Percentiles rank a stretch among this genome's conserved stretches.
phyloP scores from a whole-genome alignment of 2,888 invertebrate genomes.

The Drosophila helvetica region DNA sequence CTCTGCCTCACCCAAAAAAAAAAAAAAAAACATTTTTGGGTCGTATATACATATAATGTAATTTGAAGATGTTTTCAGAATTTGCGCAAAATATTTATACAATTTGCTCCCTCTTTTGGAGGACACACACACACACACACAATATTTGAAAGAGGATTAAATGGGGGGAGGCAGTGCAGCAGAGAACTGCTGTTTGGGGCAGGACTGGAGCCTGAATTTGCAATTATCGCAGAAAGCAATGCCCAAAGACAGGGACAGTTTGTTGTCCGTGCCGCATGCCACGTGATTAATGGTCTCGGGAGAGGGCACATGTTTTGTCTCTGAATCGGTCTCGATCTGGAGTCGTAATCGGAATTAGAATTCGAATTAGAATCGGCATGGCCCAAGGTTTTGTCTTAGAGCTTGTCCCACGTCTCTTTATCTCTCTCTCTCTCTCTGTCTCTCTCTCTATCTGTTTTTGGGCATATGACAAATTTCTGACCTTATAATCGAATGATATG shows the following conservation, averaged over 20 bases:
- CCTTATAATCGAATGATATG: background rate
- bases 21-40: background rate
- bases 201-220: constrained; percentile 12
- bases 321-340: constrained; percentile 20
- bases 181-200: too few species aligned
- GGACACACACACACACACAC: constrained; percentile 2
- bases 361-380: background rate
- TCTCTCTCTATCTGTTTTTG: background rate
- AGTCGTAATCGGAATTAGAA: constrained; percentile 13
- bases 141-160: too few species aligned
- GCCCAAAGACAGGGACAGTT: background rate
- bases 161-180: too few species aligned
- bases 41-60: constrained; percentile 35
- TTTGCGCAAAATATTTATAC: constrained; percentile 29
- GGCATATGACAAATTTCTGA: background rate
- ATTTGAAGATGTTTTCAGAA: constrained; percentile 35
- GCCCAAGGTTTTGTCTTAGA: constrained; percentile 2
- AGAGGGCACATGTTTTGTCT: constrained; percentile 7
- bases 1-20: background rate
- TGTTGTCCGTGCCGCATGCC: background rate
- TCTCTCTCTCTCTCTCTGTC: background rate
- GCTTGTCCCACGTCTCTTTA: background rate
- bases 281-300: constrained; percentile 31
- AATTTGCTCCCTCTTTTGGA: constrained; percentile 12
- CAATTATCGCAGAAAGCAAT: constrained; percentile 21